These are phyloP conservation scores for Apodemia duryi DNA, from an alignment of 2,888 invertebrate genomes.

Conservation along the genomic window DNA sequence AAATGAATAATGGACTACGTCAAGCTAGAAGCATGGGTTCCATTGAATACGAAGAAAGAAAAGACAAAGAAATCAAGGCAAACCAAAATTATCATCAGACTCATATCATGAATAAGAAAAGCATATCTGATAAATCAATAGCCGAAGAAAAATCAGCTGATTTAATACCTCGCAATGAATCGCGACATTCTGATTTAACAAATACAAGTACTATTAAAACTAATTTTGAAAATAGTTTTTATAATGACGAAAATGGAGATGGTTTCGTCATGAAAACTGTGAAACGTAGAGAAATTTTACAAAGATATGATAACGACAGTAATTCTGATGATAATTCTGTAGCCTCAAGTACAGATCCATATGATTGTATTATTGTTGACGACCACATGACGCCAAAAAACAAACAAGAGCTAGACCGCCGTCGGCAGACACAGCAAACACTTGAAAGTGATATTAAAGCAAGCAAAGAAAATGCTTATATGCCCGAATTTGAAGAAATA, in stretches of 20 bases:
- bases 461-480: constrained; percentile 66
- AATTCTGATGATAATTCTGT: constrained; percentile 83
- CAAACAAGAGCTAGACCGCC: constrained; percentile 70
- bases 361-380: constrained; percentile 91
- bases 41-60: constrained; percentile 63
- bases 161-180: constrained; percentile 62
- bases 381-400: constrained; percentile 83
- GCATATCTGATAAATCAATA: constrained; percentile 66
- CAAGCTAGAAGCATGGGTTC: constrained; percentile 72
- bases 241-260: constrained; percentile 82
- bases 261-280: constrained; percentile 85
- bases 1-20: constrained; percentile 61
- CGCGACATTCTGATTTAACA: constrained; percentile 68
- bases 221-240: constrained; percentile 82
- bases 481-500: constrained; percentile 74
- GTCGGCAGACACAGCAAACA: constrained; percentile 57
- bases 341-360: constrained; percentile 85
- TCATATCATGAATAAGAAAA: constrained; percentile 63
- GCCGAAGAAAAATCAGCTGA: constrained; percentile 68
- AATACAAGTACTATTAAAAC: constrained; percentile 75
- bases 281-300: constrained; percentile 85
- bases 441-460: constrained; percentile 61
- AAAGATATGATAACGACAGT: constrained; percentile 83
- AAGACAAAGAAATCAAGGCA: constrained; percentile 49
- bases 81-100: constrained; percentile 52